These are phyloP conservation scores for Micrasema longulum DNA, from an alignment of 1,140 invertebrate genomes.

Conservation along the genomic window DNA sequence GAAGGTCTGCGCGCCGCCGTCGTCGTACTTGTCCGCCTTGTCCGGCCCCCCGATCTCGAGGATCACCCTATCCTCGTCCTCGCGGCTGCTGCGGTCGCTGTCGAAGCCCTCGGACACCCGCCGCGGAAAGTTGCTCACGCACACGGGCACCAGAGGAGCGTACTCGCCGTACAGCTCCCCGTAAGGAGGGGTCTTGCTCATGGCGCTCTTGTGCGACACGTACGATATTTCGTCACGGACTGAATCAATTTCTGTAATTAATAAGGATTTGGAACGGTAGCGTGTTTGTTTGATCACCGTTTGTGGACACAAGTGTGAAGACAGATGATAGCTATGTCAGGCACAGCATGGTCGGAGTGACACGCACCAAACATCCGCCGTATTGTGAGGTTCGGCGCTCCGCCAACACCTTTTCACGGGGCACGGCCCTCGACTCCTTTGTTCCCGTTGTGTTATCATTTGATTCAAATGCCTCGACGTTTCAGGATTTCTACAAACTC, in stretches of 20 bases:
- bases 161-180: constrained; percentile 46
- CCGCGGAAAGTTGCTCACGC: constrained; percentile 46
- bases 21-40: constrained; percentile 60
- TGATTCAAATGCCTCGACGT: too few relatives aligned
- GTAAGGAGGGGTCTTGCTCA: constrained; percentile 46
- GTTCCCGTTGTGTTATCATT: background rate
- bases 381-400: constrained; percentile 17
- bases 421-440: too few relatives aligned
- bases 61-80: constrained; percentile 57
- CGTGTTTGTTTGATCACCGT: constrained; percentile 46
- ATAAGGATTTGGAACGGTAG: constrained; percentile 32
- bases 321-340: constrained; percentile 41
- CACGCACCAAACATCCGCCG: constrained; percentile 52
- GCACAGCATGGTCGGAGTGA: constrained; percentile 42
- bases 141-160: constrained; percentile 35
- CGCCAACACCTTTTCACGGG: background rate
- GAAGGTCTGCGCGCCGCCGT: constrained; percentile 57
- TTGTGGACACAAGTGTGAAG: constrained; percentile 53
- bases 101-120: constrained; percentile 49
- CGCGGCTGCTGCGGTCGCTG: constrained; percentile 30
- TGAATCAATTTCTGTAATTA: constrained; percentile 50
- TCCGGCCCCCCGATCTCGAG: constrained; percentile 65
- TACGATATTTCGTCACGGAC: constrained; percentile 47
- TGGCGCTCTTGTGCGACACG: constrained; percentile 36
- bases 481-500: too few relatives aligned